Base-by-base conservation (phyloP, 2,113 vertebrate species). In the Camelus dromedarius region DNA sequence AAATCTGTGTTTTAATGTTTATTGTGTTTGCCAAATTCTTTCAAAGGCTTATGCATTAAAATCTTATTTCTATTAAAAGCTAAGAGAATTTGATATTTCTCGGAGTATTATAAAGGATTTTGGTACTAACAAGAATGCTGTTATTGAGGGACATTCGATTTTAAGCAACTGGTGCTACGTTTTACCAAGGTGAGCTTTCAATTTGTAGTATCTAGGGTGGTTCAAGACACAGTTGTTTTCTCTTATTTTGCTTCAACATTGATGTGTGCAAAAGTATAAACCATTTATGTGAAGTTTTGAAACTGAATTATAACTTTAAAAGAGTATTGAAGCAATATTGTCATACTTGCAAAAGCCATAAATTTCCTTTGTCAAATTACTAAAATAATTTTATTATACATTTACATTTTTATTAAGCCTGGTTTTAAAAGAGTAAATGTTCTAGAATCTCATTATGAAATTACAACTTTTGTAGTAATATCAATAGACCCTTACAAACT, bases 141-240 rank as follows among this genome's bases (percentile, higher is more conserved):
- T 99, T 92, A 98, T 99, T 83, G 96, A 98, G 50, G 98, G 97
- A 6, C 95, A 98, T 91, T 99, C 98, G 77, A 98, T 98, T 85
- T 96, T 99, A 96, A 98, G 94, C 97, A 98, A 98, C 96, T 99
- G 99, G 99, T 99, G 99, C 93, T 99, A 99, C 60, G 97, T 99
- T 96, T 99, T 99, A 95, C 99, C 99, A 98, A 99, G 99, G 99
- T 99, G 96, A 94, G 98, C 84, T 69, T 95, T 93, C 22, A 81
- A 13, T 82, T 60, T 94, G 20, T 62, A 42, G 20, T 64, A 6
- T 69, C 4, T 67, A 32, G 5, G 12, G 12, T 72, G 28, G 42
- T 18, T 69, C 52, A 67, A 48, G 66, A 38, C 77, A 60, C 3
- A 70, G 2, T 67, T 6, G 30, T 89, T 76, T 62, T 30, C n/a